These are phyloP conservation scores for Labeo calbasu DNA, from an alignment of 2,797 vertebrate species.

Conservation along the genomic window DNA sequence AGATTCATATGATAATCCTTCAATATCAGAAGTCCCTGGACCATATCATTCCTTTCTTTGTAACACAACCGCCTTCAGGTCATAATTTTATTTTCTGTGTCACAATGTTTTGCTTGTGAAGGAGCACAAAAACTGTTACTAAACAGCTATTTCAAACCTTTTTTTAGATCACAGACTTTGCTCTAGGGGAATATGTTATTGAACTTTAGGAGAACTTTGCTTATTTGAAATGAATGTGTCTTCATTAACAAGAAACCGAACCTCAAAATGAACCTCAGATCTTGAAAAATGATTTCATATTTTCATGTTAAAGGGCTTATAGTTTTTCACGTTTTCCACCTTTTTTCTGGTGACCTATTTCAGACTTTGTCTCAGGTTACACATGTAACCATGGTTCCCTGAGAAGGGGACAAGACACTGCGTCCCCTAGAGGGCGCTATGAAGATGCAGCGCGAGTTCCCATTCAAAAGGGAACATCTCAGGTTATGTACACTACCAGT, in stretches of 20 bases:
- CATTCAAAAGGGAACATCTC: too few species aligned
- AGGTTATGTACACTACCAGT: too few species aligned
- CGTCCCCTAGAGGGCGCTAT: too few species aligned
- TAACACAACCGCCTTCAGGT: neutral
- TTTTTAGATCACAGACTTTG: neutral
- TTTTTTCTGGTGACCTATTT: neutral
- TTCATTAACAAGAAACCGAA: conserved; percentile 7
- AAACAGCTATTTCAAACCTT: neutral
- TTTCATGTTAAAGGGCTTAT: neutral
- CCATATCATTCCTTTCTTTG: conserved; percentile 5
- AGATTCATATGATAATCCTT: conserved; percentile 31
- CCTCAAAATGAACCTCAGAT: conserved; percentile 2
- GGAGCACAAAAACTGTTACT: neutral
- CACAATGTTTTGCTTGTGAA: neutral
- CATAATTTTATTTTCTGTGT: neutral
- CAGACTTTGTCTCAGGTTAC: neutral
- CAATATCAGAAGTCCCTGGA: conserved; percentile 7
- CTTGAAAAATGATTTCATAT: neutral
- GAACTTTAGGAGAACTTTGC: neutral
- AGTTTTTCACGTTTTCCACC: neutral
- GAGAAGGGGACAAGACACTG: too few species aligned
- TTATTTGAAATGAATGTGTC: conserved; percentile 1
- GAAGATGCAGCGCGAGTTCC: too few species aligned
- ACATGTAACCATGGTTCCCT: too few species aligned
- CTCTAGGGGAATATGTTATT: neutral